A percentile compares a stretch with the other conserved stretches of the same genome.
phyloP scores from a whole-genome alignment of 2,797 vertebrate genomes.

The Urosaurus nigricauda region DNA sequence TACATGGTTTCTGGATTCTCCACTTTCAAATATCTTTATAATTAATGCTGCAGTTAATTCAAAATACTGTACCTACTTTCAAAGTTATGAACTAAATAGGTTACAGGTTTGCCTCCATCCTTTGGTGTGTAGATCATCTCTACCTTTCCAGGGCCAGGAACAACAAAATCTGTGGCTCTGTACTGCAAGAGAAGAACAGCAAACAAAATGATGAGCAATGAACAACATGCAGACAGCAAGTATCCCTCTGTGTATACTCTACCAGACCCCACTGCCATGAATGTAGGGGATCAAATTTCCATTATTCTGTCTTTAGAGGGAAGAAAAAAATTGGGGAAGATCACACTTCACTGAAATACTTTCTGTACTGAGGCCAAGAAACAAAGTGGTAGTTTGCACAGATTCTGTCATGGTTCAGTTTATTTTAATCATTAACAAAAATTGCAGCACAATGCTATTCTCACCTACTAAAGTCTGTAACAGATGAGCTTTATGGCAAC shows the following conservation, averaged over 20 bases:
- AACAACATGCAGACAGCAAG: not conserved
- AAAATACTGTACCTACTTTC: constrained; percentile 86
- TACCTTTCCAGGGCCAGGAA: constrained; percentile 92
- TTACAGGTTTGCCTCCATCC: constrained; percentile 82
- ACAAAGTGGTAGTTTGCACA: not conserved
- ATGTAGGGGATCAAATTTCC: not conserved
- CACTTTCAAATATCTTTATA: not conserved
- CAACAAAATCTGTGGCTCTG: constrained; percentile 97
- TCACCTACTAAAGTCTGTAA: not conserved
- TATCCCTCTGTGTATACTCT: not conserved
- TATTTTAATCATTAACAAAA: constrained; percentile 8
- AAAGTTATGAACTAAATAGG: constrained; percentile 90
- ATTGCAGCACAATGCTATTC: not conserved
- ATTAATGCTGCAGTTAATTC: constrained; percentile 9
- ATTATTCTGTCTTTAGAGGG: not conserved
- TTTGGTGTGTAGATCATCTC: constrained; percentile 93
- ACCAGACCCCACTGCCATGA: not conserved
- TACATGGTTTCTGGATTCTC: not conserved
- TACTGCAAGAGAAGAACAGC: constrained; percentile 81
- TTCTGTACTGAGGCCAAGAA: not conserved
- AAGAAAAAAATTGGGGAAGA: not conserved
- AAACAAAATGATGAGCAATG: not conserved
- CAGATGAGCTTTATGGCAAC: not conserved
- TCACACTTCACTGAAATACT: not conserved
- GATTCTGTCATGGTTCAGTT: not conserved